Percentiles rank a stretch among this genome's conserved stretches.
phyloP scores from a whole-genome alignment of 2,113 vertebrate species.

The Grammomys dolichurus region DNA sequence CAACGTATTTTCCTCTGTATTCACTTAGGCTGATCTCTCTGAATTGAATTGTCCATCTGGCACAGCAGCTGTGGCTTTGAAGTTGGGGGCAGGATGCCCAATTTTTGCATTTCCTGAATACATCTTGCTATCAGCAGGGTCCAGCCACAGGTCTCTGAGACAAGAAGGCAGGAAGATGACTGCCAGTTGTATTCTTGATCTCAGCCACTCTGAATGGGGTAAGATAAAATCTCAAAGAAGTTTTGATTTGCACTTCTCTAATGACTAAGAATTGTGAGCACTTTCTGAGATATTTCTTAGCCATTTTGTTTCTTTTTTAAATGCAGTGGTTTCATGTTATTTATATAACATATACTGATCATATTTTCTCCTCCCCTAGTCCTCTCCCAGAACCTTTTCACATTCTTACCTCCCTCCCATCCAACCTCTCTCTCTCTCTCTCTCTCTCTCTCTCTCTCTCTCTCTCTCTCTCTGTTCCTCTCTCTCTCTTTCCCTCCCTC shows the following conservation, averaged over 20 bases:
- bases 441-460: too few relatives aligned
- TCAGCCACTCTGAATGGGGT: not conserved
- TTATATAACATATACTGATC: not conserved
- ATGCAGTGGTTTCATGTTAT: not conserved
- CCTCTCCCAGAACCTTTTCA: not conserved
- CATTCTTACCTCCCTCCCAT: not conserved
- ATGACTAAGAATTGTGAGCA: not conserved
- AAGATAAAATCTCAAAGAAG: not conserved
- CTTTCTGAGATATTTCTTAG: not conserved
- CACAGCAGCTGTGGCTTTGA: too few relatives aligned
- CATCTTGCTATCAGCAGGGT: too few relatives aligned
- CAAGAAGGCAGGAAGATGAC: too few relatives aligned
- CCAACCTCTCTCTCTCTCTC: not conserved
- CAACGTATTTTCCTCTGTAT: constrained; percentile 93
- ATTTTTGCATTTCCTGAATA: too few relatives aligned
- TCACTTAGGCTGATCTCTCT: too few relatives aligned
- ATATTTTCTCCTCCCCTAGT: not conserved
- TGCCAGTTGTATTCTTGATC: not conserved
- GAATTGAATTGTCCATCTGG: too few relatives aligned
- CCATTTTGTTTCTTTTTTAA: not conserved
- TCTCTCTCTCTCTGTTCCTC: too few relatives aligned
- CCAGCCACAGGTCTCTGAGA: too few relatives aligned
- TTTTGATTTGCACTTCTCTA: not conserved
- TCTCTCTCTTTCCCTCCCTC: too few relatives aligned
- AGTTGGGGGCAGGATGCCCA: too few relatives aligned